Base-by-base conservation (phyloP, 2,113 vertebrate species). In the Phalacrocorax aristotelis region DNA sequence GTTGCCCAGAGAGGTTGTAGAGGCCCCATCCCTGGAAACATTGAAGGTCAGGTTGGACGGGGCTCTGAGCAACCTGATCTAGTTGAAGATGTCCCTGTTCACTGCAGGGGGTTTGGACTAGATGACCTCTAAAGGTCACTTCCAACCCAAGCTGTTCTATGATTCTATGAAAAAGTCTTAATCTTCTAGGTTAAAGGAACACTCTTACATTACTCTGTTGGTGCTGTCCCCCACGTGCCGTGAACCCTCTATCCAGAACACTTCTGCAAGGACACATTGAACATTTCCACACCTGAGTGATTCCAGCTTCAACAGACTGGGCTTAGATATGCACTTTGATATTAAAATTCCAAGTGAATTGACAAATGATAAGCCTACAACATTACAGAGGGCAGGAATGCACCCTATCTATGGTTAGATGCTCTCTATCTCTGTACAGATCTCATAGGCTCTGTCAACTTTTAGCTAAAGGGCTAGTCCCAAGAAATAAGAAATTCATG, bases 341-440 rank as follows among this genome's bases (percentile, higher is more conserved):
- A 3, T 32, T 52, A 74, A 80, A 86, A 82, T 26, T 18, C 54
- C 26, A 83, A 38, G 25, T 34, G 44, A 83, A 89, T 1, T 61
- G 48, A 48, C 27, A 86, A 77, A 70, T 25, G 4, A 46, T 30
- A 77, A 48, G 38, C 16, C 16, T 49, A 36, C 7, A 69, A 21
- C 21, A 57, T 6, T 42, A 16, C 1, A 36, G 61, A 81, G 26
- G n/a, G 30, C 9, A 57, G 16, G 23, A 87, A 81, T 27, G 20
- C 32, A 66, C 23, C 0, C 0, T 8, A 40, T 9, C 32, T 36
- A 3, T 11, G 12, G 7, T 54, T 27, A 52, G 11, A 60, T 38
- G n/a, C 11, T 68, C 48, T 80, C 18, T 29, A 49, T 19, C 51
- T 54, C 6, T 4, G 15, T 13, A 25, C 4, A 36, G 65, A 69